phyloP scores from a whole-genome alignment of 2,888 invertebrate species.

The Coenonympha arcania region DNA sequence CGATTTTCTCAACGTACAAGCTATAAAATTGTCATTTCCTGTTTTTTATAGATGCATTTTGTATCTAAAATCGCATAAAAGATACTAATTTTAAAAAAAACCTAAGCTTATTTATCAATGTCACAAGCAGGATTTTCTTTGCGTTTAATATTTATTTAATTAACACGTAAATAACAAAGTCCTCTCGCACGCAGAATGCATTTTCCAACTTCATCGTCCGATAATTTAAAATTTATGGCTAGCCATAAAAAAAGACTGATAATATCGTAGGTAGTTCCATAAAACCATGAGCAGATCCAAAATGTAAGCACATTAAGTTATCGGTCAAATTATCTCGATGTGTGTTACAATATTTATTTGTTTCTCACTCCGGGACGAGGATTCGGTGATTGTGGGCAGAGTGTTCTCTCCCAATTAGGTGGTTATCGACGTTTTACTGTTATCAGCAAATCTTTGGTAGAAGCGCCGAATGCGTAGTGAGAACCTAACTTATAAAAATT shows the following conservation, averaged over 20 bases:
- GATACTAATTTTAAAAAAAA: too few species aligned
- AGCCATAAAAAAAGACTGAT: constrained; percentile 33
- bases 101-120: background rate
- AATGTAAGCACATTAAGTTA: constrained; percentile 75
- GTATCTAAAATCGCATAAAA: too few species aligned
- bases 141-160: background rate
- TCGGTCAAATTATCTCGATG: constrained; percentile 67
- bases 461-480: constrained; percentile 59
- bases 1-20: background rate
- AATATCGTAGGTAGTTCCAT: constrained; percentile 66
- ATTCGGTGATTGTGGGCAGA: constrained; percentile 56
- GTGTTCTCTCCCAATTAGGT: constrained; percentile 72
- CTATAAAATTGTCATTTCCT: too few species aligned
- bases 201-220: constrained; percentile 21
- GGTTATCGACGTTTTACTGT: constrained; percentile 74
- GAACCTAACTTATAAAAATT: constrained; percentile 1
- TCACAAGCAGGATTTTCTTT: background rate
- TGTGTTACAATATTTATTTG: constrained; percentile 73
- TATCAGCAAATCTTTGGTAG: constrained; percentile 64
- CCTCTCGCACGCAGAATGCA: constrained; percentile 5
- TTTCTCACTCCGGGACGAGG: constrained; percentile 58
- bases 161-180: background rate
- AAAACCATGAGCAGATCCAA: constrained; percentile 72
- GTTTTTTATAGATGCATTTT: too few species aligned
- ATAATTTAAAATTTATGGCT: constrained; percentile 33